These are phyloP conservation scores for Geococcyx californianus DNA, from an alignment of 2,113 vertebrate genomes.

Conservation along the genomic window DNA sequence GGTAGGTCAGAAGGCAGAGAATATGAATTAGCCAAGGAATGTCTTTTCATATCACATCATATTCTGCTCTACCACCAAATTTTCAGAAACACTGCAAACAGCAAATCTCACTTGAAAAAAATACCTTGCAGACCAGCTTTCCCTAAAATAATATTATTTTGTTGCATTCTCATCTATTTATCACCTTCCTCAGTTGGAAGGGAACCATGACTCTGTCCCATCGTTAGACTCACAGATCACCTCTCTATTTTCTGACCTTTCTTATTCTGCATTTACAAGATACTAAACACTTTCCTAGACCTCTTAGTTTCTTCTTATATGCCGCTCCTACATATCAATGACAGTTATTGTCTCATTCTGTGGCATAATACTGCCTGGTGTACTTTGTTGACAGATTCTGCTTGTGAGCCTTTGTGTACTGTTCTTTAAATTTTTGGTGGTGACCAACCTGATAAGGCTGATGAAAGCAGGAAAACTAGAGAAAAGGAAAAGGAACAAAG, in stretches of 20 bases:
- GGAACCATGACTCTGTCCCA: neutral
- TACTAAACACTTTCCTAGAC: neutral
- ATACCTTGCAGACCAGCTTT: neutral
- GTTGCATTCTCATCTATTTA: neutral
- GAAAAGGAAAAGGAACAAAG: neutral
- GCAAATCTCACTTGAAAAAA: neutral
- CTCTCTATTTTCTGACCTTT: neutral
- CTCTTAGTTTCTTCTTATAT: neutral
- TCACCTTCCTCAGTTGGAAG: neutral
- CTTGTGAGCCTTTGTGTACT: neutral
- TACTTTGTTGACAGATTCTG: neutral
- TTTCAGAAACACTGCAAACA: neutral
- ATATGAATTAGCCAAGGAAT: neutral
- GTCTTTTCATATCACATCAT: neutral
- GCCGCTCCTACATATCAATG: neutral
- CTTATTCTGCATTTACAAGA: neutral
- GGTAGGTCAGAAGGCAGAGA: conserved; percentile 16
- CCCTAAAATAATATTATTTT: neutral
- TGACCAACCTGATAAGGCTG: neutral
- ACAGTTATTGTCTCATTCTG: neutral
- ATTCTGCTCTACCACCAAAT: neutral
- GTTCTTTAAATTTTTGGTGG: neutral
- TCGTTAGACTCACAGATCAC: neutral
- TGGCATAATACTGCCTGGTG: neutral
- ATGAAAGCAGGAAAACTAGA: neutral